Percentiles rank a stretch among this genome's conserved stretches.
phyloP scores from a whole-genome alignment of 2,113 vertebrate species.

The Notarius quadriscutis region DNA sequence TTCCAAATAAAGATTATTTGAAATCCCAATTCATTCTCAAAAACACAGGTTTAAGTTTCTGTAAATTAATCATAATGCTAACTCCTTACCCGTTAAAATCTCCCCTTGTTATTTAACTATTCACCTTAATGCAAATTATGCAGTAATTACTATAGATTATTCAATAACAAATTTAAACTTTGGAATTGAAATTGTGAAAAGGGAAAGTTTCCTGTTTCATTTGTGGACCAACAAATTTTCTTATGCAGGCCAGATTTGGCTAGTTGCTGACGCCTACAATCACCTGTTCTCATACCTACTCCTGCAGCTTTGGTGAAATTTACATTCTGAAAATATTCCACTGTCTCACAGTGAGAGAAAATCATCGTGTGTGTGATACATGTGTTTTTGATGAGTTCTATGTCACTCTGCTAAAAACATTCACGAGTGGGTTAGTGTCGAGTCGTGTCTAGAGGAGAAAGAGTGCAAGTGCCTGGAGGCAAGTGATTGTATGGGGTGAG shows the following conservation, averaged over 20 bases:
- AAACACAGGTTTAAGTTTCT: background rate
- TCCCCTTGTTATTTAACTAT: background rate
- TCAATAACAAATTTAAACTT: background rate
- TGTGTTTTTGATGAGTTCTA: conserved; percentile 42
- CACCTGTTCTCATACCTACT: background rate
- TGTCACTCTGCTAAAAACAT: conserved; percentile 40
- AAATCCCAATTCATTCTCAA: background rate
- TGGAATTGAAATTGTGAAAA: background rate
- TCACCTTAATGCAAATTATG: background rate
- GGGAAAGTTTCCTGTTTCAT: background rate
- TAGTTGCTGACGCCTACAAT: background rate
- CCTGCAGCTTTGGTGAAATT: background rate
- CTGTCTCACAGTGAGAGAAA: background rate
- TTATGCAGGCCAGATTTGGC: background rate
- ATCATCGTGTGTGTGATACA: conserved; percentile 7
- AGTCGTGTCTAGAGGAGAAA: conserved; percentile 13
- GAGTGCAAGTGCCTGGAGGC: conserved; percentile 22
- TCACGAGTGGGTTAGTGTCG: conserved; percentile 10
- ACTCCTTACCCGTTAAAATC: background rate
- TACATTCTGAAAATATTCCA: background rate
- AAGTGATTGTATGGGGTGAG: conserved; percentile 38
- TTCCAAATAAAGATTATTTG: background rate
- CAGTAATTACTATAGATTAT: background rate
- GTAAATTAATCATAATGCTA: background rate
- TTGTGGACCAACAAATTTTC: background rate